Evolutionary conservation across 1,140 invertebrate genomes (phyloP).

Genomic region (Microvelia longipes): DNA sequence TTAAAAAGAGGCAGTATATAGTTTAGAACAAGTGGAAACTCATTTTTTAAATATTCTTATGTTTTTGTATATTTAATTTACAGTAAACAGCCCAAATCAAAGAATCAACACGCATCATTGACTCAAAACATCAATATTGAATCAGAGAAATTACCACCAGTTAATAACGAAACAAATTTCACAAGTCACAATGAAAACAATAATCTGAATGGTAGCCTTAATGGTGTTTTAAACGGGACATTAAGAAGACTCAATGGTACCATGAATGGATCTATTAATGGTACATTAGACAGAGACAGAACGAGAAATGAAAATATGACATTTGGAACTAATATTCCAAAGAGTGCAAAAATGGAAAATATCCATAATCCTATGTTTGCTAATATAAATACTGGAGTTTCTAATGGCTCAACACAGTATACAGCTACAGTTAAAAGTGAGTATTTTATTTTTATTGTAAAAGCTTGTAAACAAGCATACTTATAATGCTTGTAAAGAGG

Average conservation of each 20-base stretch:
- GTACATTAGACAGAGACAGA: not conserved
- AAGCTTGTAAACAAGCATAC: not conserved
- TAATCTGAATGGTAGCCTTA: slow-evolving; percentile 3
- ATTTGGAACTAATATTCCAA: slow-evolving; percentile 6
- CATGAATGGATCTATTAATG: not conserved
- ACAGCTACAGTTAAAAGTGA: slow-evolving; percentile 37
- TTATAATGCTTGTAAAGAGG: too few species aligned
- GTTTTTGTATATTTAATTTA: slow-evolving; percentile 2
- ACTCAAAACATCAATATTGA: slow-evolving; percentile 26
- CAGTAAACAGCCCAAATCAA: slow-evolving; percentile 37
- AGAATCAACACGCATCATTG: slow-evolving; percentile 24
- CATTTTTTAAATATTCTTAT: too few species aligned
- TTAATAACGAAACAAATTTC: slow-evolving; percentile 19
- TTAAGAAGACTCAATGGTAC: not conserved
- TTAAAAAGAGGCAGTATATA: too few species aligned
- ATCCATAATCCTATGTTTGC: slow-evolving; percentile 26
- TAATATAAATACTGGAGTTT: slow-evolving; percentile 13
- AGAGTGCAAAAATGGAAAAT: slow-evolving; percentile 18
- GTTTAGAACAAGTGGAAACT: too few species aligned
- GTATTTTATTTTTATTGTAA: not conserved
- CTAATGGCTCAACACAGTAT: slow-evolving; percentile 22
- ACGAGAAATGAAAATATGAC: slow-evolving; percentile 15
- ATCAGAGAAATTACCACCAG: slow-evolving; percentile 29
- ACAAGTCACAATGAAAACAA: slow-evolving; percentile 14
- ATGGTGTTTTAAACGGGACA: not conserved